These are phyloP conservation scores for Epinotia ramella DNA, from an alignment of 2,888 invertebrate species.

Conservation along the genomic window DNA sequence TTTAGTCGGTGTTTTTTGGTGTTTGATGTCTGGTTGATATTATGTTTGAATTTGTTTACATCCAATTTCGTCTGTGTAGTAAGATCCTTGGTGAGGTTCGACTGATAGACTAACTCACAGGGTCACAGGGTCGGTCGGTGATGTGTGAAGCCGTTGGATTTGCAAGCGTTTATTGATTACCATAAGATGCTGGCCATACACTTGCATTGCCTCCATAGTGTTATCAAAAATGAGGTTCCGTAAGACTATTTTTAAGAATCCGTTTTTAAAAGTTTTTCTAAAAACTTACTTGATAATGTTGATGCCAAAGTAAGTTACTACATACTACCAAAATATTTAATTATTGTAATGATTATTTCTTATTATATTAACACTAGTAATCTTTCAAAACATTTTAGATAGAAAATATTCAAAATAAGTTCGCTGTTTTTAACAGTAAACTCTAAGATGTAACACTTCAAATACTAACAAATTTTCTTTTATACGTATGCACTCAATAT, in stretches of 20 bases:
- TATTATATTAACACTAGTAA: too few species aligned
- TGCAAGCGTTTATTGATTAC: neutral
- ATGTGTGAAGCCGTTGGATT: neutral
- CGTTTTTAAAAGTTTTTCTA: too few species aligned
- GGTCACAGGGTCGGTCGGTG: too few species aligned
- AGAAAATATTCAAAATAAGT: too few species aligned
- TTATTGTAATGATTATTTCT: too few species aligned
- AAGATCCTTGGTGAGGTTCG: too few species aligned
- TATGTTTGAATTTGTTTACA: neutral
- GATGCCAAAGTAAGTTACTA: too few species aligned
- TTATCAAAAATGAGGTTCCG: neutral
- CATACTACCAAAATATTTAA: too few species aligned
- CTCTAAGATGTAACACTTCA: neutral
- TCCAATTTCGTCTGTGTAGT: neutral
- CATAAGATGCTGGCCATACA: neutral
- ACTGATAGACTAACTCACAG: neutral
- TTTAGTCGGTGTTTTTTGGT: slow-evolving; percentile 8
- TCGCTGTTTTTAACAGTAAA: too few species aligned
- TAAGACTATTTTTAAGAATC: too few species aligned
- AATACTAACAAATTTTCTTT: neutral
- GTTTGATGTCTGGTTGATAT: slow-evolving; percentile 6
- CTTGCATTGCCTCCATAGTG: neutral
- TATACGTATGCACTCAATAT: neutral
- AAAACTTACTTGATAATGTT: too few species aligned
- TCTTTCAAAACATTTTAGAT: too few species aligned